A percentile compares a stretch with the other conserved stretches of the same genome.
Conservation (phyloP, 2,113 vertebrate species). For the Nothobranchius furzeri region DNA sequence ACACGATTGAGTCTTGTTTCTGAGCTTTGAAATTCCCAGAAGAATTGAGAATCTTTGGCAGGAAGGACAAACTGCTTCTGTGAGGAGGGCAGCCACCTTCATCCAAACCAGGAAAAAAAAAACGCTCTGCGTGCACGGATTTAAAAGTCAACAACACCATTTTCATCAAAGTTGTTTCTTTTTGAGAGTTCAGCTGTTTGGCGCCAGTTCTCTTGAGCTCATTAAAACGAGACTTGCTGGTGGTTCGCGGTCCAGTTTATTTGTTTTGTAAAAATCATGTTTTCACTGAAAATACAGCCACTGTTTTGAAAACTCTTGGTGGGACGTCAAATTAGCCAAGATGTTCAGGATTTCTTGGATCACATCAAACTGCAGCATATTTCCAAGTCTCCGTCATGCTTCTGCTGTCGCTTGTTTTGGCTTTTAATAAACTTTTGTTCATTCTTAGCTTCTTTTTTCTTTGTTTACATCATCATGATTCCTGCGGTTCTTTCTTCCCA, state of each 20-base stretch:
- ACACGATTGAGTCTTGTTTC: background rate
- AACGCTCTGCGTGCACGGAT: no score
- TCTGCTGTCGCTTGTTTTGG: background rate
- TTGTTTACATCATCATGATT: background rate
- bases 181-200: background rate
- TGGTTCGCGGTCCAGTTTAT: background rate
- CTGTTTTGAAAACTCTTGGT: conserved; percentile 4
- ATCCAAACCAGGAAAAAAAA: background rate
- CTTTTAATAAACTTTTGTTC: no score
- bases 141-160: no score
- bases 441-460: no score
- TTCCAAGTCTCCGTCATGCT: background rate
- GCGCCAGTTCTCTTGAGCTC: background rate
- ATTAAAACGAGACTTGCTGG: conserved; percentile 3
- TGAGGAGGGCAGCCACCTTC: background rate
- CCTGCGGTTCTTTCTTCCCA: background rate
- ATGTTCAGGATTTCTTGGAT: background rate
- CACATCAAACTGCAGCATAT: background rate
- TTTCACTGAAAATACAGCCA: background rate
- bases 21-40: background rate
- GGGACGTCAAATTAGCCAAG: background rate
- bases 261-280: background rate
- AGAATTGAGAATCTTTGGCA: background rate
- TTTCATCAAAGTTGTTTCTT: no score
- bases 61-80: background rate